Evolutionary conservation across 2,797 vertebrate genomes (phyloP).

Genomic region (Lutjanus argentimaculatus): DNA sequence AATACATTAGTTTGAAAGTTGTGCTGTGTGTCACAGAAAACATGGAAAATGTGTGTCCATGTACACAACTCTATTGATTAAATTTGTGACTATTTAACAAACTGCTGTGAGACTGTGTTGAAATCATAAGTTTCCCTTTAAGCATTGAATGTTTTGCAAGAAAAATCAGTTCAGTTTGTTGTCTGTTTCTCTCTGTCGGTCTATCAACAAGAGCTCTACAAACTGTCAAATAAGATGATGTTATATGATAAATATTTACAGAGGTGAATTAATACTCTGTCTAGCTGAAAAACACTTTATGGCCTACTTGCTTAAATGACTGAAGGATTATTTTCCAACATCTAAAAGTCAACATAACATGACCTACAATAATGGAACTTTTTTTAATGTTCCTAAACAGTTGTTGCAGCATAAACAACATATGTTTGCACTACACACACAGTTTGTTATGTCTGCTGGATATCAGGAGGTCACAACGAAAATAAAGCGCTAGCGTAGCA

Average conservation of each 20-base stretch:
- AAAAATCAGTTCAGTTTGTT: not conserved
- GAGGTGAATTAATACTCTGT: not conserved
- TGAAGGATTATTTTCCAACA: not conserved
- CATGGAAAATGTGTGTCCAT: too few species aligned
- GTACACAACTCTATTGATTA: too few species aligned
- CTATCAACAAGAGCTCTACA: not conserved
- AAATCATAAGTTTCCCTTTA: too few species aligned
- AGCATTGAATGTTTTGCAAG: not conserved
- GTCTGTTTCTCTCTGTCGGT: not conserved
- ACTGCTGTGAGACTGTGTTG: too few species aligned
- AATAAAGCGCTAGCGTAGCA: slow-evolving; percentile 31
- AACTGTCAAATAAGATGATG: not conserved
- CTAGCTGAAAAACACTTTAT: not conserved
- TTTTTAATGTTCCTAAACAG: slow-evolving; percentile 22
- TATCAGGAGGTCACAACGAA: slow-evolving; percentile 49
- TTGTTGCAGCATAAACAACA: slow-evolving; percentile 24
- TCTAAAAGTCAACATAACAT: not conserved
- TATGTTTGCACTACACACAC: slow-evolving; percentile 46
- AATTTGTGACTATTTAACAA: too few species aligned
- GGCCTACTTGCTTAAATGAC: not conserved
- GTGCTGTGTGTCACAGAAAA: too few species aligned
- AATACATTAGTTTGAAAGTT: too few species aligned
- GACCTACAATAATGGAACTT: not conserved
- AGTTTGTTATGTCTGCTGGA: slow-evolving; percentile 54
- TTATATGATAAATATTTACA: not conserved